Evolutionary conservation across 2,113 vertebrate genomes (phyloP).

Genomic region (Steatornis caripensis): DNA sequence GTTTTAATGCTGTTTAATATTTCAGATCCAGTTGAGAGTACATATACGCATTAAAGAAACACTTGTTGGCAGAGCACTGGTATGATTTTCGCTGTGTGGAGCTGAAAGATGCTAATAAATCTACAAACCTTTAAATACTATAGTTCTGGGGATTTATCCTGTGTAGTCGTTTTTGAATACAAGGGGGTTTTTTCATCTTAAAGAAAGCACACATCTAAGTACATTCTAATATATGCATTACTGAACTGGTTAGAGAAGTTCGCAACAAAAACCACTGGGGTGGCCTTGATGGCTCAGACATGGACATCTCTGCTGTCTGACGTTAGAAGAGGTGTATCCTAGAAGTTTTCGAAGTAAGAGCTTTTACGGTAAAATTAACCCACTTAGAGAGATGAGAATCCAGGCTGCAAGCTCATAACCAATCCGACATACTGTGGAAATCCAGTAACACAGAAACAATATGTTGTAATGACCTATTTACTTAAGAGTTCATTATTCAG

Average conservation of each 20-base stretch:
- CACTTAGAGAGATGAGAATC: not conserved
- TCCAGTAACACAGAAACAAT: constrained; percentile 39
- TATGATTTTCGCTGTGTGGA: not conserved
- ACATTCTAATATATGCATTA: not conserved
- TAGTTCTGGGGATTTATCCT: not conserved
- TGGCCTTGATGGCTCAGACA: not conserved
- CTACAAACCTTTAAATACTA: not conserved
- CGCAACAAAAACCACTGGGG: not conserved
- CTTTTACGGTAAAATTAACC: not conserved
- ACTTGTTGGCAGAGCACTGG: not conserved
- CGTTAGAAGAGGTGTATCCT: not conserved
- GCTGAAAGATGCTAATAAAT: not conserved
- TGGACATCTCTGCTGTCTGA: not conserved
- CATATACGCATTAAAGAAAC: not conserved
- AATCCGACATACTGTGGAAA: not conserved
- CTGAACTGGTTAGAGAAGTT: not conserved
- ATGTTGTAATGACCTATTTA: constrained; percentile 42
- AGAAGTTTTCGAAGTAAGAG: not conserved
- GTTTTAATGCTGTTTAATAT: not conserved
- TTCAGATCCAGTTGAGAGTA: not conserved
- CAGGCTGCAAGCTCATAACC: not conserved
- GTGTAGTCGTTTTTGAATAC: rapidly evolving
- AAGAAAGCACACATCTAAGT: not conserved
- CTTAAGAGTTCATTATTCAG: constrained; percentile 54
- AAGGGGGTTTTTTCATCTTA: not conserved